Evolutionary conservation across 2,113 vertebrate species (phyloP), one percentile per base, ranked within the genome.

Genomic region (Austrofundulus limnaeus): DNA sequence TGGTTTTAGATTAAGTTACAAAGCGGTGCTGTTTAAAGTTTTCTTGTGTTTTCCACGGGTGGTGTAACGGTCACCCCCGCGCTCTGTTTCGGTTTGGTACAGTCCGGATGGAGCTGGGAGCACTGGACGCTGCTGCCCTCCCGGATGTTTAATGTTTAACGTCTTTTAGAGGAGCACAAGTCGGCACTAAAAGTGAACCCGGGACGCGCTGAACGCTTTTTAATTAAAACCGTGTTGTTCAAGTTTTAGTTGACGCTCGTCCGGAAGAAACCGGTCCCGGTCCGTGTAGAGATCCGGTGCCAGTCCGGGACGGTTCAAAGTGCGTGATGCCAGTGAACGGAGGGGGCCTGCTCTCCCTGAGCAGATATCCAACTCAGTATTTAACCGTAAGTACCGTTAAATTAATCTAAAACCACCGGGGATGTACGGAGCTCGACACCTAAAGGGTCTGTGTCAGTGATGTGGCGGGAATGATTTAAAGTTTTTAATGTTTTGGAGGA

Each of bases 261-360:
- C 19, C 11, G 54, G 46, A 67, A 48, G 48, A 15, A 50, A 0
- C 14, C 17, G 31, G 24, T 9, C 0, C 23, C 25, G 66, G 66
- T 48, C 42, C 9, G 28, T 42, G 45, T 52, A 43, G 15, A 10
- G 56, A 37, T 61, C 62, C 11, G 16, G 67, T 56, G 23, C 39
- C 51, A 54, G 59, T 72, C 66, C 52, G 20, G 66, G 77, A 63
- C 60, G 41, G 75, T 82, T 83, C 70, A 82, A 87, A 87, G 84
- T 85, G 75, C 86, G 75, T 79, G 79, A 92, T 91, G 90, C 89
- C 86, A n/a, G 86, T 87, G 0, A 84, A 87, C 66, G 77, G 82
- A 76, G 89, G 77, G 20, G 86, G 78, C 28, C 64, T 84, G 74
- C 72, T 89, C 45, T 82, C 86, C 48, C 39, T 83, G 62, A 84